Percentiles rank a stretch among this genome's conserved stretches.
Conservation (phyloP, 2,797 vertebrate species). For the Spondyliosoma cantharus region DNA sequence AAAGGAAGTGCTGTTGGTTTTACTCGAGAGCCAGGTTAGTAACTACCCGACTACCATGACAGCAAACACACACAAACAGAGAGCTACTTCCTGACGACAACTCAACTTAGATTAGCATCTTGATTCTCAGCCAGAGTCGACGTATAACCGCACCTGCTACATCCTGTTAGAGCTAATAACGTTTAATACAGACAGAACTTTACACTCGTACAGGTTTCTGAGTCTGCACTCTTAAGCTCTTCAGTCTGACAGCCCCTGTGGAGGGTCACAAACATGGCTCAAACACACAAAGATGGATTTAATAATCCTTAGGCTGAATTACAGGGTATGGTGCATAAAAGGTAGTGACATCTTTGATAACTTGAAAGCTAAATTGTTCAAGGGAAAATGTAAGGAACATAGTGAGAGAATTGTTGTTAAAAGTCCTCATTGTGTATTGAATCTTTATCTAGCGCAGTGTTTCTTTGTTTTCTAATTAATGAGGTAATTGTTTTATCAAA, state of each 20-base stretch:
- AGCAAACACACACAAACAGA: constrained; percentile 30
- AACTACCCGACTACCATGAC: constrained; percentile 47
- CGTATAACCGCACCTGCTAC: constrained; percentile 39
- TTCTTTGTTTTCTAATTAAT: background rate
- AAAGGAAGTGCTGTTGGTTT: constrained; percentile 60
- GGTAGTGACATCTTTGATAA: background rate
- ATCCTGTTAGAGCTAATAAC: constrained; percentile 50
- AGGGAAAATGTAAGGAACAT: background rate
- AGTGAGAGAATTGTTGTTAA: background rate
- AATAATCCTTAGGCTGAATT: background rate
- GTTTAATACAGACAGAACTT: constrained; percentile 10
- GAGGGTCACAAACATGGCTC: background rate
- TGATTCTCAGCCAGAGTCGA: constrained; percentile 27
- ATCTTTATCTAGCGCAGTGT: background rate
- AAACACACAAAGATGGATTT: background rate
- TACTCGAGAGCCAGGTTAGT: constrained; percentile 72
- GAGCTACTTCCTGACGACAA: constrained; percentile 51
- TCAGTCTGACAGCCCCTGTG: background rate
- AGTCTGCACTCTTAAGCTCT: background rate
- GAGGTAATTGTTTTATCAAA: too few species aligned
- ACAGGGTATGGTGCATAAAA: background rate
- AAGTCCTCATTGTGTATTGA: background rate
- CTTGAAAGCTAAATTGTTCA: background rate
- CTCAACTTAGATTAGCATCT: constrained; percentile 14
- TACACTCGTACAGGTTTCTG: background rate